Conservation (phyloP, 2,113 vertebrate species). For the Hypanus sabinus region DNA sequence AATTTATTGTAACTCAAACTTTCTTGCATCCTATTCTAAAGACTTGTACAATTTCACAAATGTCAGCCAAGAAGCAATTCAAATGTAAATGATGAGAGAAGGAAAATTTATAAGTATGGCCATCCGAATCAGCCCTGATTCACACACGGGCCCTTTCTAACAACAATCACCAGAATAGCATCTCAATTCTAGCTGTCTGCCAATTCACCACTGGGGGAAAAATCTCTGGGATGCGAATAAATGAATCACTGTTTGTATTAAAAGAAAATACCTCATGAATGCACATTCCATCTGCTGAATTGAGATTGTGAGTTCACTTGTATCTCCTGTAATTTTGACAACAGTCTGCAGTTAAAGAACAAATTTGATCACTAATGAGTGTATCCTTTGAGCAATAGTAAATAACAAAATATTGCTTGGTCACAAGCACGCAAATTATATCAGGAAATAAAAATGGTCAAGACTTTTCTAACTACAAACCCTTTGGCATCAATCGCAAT, state of each 20-base stretch:
- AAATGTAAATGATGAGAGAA: too few species aligned
- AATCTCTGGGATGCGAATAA: neutral
- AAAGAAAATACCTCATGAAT: neutral
- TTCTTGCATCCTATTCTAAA: too few species aligned
- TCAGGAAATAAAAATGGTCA: too few species aligned
- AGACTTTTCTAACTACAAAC: neutral
- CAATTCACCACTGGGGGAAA: neutral
- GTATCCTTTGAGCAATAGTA: neutral
- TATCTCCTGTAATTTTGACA: neutral
- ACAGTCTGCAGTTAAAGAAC: neutral
- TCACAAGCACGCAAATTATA: neutral
- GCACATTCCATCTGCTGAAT: neutral
- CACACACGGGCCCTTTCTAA: neutral
- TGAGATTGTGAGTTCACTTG: neutral
- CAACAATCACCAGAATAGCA: neutral
- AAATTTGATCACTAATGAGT: neutral
- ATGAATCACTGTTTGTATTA: neutral
- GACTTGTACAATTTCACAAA: too few species aligned
- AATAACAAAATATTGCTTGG: neutral
- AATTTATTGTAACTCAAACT: too few species aligned
- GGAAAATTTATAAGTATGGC: too few species aligned
- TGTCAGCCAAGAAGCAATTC: too few species aligned
- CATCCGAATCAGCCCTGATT: too few species aligned
- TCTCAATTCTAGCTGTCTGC: neutral
- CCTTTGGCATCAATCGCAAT: neutral